These are phyloP conservation scores for Drosophila carrolli DNA, from an alignment of 1,140 invertebrate species.

Conservation along the genomic window DNA sequence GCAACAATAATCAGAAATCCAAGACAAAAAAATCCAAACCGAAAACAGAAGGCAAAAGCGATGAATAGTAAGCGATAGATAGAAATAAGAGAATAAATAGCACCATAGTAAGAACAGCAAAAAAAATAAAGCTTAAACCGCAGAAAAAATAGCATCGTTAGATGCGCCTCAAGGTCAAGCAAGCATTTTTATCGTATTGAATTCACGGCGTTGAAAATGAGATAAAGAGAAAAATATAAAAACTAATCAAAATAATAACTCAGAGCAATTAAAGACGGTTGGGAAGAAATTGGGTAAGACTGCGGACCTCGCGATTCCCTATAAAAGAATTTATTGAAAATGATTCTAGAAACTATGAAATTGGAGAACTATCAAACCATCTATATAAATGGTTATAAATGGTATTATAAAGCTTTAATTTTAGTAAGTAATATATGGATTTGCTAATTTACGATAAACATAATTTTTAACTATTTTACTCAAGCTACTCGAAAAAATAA, in stretches of 20 bases:
- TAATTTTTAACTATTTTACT: too few species aligned
- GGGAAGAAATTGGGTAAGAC: not conserved
- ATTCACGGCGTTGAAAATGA: constrained; percentile 47
- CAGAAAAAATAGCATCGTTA: constrained; percentile 34
- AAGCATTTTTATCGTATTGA: constrained; percentile 43
- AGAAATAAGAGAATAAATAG: constrained; percentile 23
- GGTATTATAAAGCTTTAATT: too few species aligned
- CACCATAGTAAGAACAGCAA: constrained; percentile 25
- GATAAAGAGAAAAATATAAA: constrained; percentile 37
- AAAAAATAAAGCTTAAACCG: constrained; percentile 36
- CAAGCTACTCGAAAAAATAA: too few species aligned
- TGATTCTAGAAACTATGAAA: too few species aligned
- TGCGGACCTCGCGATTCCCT: not conserved
- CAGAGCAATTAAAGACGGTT: constrained; percentile 31
- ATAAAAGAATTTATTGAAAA: too few species aligned
- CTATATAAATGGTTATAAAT: too few species aligned
- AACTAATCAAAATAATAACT: constrained; percentile 47
- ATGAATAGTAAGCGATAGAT: constrained; percentile 30
- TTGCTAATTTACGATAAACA: too few species aligned
- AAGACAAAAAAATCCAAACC: constrained; percentile 18
- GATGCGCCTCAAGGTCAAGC: constrained; percentile 45
- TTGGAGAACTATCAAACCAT: too few species aligned
- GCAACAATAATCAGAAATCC: constrained; percentile 21
- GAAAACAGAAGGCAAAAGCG: constrained; percentile 9
- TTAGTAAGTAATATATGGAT: too few species aligned